phyloP scores from a whole-genome alignment of 2,797 vertebrate genomes.

The Esox lucius region DNA sequence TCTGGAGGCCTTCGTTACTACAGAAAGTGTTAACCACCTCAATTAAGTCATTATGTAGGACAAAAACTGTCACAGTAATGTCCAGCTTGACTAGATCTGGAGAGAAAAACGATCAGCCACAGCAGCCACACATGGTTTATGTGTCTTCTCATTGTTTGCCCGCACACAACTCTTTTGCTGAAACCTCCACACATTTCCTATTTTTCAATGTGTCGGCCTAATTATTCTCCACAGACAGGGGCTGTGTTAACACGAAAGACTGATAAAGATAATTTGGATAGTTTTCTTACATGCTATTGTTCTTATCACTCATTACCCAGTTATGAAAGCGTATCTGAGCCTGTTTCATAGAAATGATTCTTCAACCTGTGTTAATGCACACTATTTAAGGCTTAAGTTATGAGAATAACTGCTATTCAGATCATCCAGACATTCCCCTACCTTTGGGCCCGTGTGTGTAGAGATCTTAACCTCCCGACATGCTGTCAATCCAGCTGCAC shows the following conservation, averaged over 20 bases:
- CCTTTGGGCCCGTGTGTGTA: too few relatives aligned
- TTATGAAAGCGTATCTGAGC: not conserved
- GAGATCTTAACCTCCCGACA: too few relatives aligned
- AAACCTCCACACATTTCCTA: not conserved
- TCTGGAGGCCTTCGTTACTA: constrained; percentile 42
- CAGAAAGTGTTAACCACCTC: constrained; percentile 56
- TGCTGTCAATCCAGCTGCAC: too few relatives aligned
- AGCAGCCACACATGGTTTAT: not conserved
- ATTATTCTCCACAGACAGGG: not conserved
- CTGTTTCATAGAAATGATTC: not conserved
- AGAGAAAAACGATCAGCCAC: not conserved
- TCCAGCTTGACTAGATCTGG: constrained; percentile 10
- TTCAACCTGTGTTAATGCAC: not conserved
- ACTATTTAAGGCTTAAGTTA: not conserved
- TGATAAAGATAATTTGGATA: not conserved
- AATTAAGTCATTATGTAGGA: constrained; percentile 62
- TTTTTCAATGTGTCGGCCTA: not conserved
- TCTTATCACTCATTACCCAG: not conserved
- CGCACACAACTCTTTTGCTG: not conserved
- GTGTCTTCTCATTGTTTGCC: not conserved
- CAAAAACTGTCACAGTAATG: constrained; percentile 23
- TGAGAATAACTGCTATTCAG: not conserved
- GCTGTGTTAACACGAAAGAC: not conserved
- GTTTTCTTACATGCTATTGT: not conserved
- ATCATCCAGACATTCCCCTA: not conserved